phyloP scores from a whole-genome alignment of 2,113 vertebrate species.

The Dunckerocampus dactyliophorus region DNA sequence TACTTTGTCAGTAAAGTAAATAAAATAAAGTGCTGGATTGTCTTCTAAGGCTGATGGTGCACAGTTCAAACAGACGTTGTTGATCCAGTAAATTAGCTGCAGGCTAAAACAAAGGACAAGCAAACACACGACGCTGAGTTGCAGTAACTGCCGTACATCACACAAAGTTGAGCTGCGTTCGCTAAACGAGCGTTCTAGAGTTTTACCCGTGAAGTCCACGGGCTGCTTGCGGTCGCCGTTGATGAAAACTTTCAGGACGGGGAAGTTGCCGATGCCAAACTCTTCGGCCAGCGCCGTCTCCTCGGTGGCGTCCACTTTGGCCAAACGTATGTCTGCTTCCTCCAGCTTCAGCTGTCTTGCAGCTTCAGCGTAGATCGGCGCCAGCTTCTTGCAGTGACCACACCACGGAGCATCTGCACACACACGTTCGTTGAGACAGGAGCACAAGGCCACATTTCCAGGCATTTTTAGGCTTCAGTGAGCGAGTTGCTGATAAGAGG shows the following conservation, averaged over 20 bases:
- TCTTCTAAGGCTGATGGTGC: not conserved
- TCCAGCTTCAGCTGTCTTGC: conserved; percentile 72
- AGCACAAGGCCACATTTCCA: not conserved
- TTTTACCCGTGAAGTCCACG: conserved; percentile 68
- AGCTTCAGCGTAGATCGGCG: conserved; percentile 76
- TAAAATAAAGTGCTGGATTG: not conserved
- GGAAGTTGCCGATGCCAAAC: conserved; percentile 77
- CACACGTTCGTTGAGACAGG: not conserved
- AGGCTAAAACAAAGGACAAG: not conserved
- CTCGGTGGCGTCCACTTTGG: conserved; percentile 78
- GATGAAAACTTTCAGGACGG: conserved; percentile 80
- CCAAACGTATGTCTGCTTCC: conserved; percentile 62
- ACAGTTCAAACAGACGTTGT: not conserved
- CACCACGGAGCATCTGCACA: conserved; percentile 85
- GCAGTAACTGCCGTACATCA: too few relatives aligned
- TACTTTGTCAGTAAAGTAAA: not conserved
- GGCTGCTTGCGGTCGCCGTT: conserved; percentile 77
- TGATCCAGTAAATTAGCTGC: not conserved
- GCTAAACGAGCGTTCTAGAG: not conserved
- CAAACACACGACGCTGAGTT: not conserved
- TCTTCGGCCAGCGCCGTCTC: conserved; percentile 77
- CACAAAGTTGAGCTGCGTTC: too few relatives aligned
- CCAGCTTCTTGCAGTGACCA: conserved; percentile 79
- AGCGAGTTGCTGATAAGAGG: not conserved
- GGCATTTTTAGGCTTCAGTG: not conserved